Percentiles rank a stretch among this genome's conserved stretches.
Evolutionary conservation across 2,888 invertebrate genomes (phyloP).

Genomic region (Hipparchia sbordonii): DNA sequence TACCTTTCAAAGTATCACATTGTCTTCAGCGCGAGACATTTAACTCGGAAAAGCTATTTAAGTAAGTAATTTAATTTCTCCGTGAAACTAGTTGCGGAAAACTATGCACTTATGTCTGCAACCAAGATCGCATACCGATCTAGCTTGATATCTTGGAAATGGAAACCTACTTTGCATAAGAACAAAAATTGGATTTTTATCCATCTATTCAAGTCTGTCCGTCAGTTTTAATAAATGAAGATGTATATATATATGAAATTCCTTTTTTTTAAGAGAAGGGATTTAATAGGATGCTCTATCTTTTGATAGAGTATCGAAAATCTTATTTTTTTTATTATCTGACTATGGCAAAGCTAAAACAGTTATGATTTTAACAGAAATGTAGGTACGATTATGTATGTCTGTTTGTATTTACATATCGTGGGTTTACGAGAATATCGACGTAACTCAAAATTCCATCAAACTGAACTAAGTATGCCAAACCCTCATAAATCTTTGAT

Average conservation of each 20-base stretch:
- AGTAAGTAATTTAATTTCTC: constrained; percentile 68
- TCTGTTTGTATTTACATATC: no score
- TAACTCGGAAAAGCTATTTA: constrained; percentile 67
- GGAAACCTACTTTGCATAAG: constrained; percentile 65
- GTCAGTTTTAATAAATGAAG: constrained; percentile 23
- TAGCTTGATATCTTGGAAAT: constrained; percentile 60
- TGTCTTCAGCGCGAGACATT: constrained; percentile 56
- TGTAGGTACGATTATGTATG: no score
- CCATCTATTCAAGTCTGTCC: constrained; percentile 46
- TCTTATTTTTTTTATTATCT: neutral
- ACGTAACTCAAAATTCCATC: no score
- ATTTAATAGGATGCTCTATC: constrained; percentile 6
- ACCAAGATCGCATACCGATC: constrained; percentile 60
- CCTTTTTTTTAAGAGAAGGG: constrained; percentile 16
- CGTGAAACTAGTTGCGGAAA: constrained; percentile 56
- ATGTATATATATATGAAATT: constrained; percentile 21
- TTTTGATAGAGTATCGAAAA: constrained; percentile 6
- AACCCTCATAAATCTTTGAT: no score
- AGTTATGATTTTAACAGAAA: no score
- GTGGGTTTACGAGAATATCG: no score
- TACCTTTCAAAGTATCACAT: constrained; percentile 59
- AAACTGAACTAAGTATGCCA: no score
- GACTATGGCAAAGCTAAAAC: no score
- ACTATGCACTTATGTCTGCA: constrained; percentile 62
- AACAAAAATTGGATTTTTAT: constrained; percentile 65